A percentile compares a stretch with the other conserved stretches of the same genome.
Conservation (phyloP, 2,888 invertebrate species). For the Phasia obesa region DNA sequence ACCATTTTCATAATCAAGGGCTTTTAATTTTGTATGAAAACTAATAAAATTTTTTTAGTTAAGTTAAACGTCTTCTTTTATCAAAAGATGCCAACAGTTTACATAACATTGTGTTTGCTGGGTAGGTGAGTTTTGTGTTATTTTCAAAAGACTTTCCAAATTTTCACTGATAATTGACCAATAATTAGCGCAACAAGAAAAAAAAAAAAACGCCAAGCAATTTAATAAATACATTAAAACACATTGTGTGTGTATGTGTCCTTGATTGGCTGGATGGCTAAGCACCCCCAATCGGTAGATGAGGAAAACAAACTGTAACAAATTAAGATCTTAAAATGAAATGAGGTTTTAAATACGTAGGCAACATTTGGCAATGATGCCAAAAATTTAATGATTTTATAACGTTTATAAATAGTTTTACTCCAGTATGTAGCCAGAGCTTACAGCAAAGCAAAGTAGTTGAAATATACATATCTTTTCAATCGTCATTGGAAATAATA, state of each 20-base stretch:
- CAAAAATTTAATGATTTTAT: conserved; percentile 65
- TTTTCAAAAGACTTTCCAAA: conserved; percentile 34
- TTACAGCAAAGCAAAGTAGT: background rate
- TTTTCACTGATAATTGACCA: conserved; percentile 68
- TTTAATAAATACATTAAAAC: conserved; percentile 12
- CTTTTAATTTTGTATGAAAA: too few species aligned
- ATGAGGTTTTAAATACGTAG: conserved; percentile 69
- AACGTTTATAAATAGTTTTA: conserved; percentile 27
- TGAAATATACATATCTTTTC: background rate
- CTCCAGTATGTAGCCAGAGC: conserved; percentile 1
- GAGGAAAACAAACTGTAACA: conserved; percentile 48
- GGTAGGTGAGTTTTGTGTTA: background rate
- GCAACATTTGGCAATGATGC: conserved; percentile 68
- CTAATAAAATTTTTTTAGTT: too few species aligned
- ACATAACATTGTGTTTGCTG: too few species aligned
- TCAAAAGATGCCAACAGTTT: too few species aligned
- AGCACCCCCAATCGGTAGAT: background rate
- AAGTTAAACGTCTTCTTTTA: too few species aligned
- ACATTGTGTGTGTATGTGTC: background rate
- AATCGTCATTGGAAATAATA: too few species aligned
- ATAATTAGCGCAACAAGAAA: conserved; percentile 55
- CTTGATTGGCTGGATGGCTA: conserved; percentile 7
- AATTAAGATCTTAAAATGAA: conserved; percentile 67
- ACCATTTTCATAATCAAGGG: too few species aligned
- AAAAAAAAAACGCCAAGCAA: conserved; percentile 36